These are phyloP conservation scores for Spea hammondii DNA, from an alignment of 2,797 vertebrate genomes.

Conservation along the genomic window DNA sequence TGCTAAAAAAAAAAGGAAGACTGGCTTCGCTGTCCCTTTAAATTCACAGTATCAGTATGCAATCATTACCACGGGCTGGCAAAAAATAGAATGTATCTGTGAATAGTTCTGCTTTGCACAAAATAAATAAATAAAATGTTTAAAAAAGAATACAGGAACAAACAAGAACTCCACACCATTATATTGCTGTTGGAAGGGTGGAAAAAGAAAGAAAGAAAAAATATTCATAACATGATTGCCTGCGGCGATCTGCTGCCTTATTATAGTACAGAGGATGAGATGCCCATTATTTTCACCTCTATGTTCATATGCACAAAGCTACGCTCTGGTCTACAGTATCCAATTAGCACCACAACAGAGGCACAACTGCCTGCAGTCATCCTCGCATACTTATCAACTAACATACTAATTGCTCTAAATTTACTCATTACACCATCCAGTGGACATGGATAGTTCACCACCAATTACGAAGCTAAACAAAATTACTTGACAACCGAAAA, in stretches of 20 bases:
- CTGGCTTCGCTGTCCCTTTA: no score
- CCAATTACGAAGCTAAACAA: slow-evolving; percentile 36
- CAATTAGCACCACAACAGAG: slow-evolving; percentile 40
- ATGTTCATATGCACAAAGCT: slow-evolving; percentile 39
- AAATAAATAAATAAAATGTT: neutral
- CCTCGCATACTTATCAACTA: slow-evolving; percentile 34
- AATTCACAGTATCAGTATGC: slow-evolving; percentile 1
- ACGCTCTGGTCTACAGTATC: slow-evolving; percentile 41
- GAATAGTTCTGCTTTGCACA: neutral
- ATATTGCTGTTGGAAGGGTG: slow-evolving; percentile 9
- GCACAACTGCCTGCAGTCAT: slow-evolving; percentile 44
- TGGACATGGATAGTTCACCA: slow-evolving; percentile 21
- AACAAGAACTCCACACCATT: slow-evolving; percentile 2
- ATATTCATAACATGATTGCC: slow-evolving; percentile 39
- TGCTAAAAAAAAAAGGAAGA: no score
- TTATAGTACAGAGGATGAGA: slow-evolving; percentile 12
- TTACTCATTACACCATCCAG: slow-evolving; percentile 45
- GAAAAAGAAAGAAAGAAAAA: slow-evolving; percentile 25
- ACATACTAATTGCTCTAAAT: slow-evolving; percentile 48
- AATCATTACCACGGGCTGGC: neutral
- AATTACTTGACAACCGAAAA: slow-evolving; percentile 37
- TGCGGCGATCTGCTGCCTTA: slow-evolving; percentile 24
- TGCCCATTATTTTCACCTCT: slow-evolving; percentile 43
- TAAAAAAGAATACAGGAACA: neutral
- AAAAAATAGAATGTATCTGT: slow-evolving; percentile 13